Base-by-base conservation (phyloP, 2,113 vertebrate species). In the Rostratula benghalensis region DNA sequence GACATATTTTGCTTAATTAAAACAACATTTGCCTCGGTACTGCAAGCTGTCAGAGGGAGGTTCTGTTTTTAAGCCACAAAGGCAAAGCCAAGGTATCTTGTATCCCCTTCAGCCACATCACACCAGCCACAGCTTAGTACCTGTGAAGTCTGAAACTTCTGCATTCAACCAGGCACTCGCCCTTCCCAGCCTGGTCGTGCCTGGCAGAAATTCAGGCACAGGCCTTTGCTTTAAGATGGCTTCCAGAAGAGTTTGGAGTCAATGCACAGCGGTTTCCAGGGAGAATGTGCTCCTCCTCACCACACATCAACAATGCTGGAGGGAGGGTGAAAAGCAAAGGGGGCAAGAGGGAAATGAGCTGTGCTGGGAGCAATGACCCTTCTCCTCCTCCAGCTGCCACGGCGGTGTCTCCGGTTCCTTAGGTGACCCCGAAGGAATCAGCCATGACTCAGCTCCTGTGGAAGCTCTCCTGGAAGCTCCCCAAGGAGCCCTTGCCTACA, bases 361-460 rank as follows among this genome's bases (percentile, higher is more conserved):
- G 71, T 74, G 46, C 56, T 48, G 15, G 10, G 63, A 67, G 73
- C 28, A 51, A 37, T 19, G 61, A 92, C 37, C 91, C 75, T 48
- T 88, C 41, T 69, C 63, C 64, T 87, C 56, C 57, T 41, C 28
- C 4, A 61, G 94, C 83, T 86, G 91, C 30, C 11, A 8, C 74
- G 19, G 46, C 46, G 20, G 5, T 4, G 5, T 80, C 77, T 80
- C 57, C 22, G 6, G 50, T 56, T 91, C 83, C 88, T 82, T 43
- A 59, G 9, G 60, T 87, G 92, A 92, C 97, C 85, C 83, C 7
- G 2, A 6, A 41, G 86, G 67, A 88, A 65, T 16, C 71, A 69
- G 73, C 39, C 0, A 21, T 92, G 96, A 97, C 87, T 97, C 97
- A 94, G 37, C 88, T 95, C 48, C 57, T 93, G 46, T 43, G 28